Percentiles rank a stretch among this genome's conserved stretches.
Evolutionary conservation across 2,113 vertebrate genomes (phyloP).

Genomic region (Nycticebus coucang): DNA sequence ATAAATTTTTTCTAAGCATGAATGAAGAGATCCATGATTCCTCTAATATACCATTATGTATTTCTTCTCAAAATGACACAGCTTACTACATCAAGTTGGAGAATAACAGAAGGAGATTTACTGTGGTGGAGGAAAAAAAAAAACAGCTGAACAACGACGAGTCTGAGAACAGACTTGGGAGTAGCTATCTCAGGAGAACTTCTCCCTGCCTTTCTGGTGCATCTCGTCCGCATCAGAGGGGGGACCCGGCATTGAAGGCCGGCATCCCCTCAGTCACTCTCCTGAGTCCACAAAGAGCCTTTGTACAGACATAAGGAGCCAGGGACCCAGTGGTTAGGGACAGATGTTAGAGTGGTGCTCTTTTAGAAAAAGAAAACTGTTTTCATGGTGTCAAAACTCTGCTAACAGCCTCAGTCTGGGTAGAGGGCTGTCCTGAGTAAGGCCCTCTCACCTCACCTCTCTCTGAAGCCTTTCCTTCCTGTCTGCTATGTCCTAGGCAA

Average conservation of each 20-base stretch:
- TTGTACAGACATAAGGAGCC: background rate
- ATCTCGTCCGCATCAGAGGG: background rate
- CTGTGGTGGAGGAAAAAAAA: conserved; percentile 71
- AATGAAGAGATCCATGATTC: conserved; percentile 89
- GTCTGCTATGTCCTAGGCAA: background rate
- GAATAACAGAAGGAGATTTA: conserved; percentile 86
- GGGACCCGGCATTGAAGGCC: no score
- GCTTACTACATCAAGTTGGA: conserved; percentile 86
- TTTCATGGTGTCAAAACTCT: background rate
- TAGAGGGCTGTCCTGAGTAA: background rate
- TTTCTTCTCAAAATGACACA: conserved; percentile 88
- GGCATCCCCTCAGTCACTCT: no score
- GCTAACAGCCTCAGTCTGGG: background rate
- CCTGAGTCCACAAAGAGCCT: background rate
- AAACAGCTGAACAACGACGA: conserved; percentile 67
- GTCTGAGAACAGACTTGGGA: conserved; percentile 4
- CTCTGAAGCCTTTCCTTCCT: background rate
- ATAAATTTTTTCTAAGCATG: conserved; percentile 89
- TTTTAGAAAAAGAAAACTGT: background rate
- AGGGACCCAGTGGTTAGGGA: background rate
- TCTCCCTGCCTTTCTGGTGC: background rate
- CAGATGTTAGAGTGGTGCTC: background rate
- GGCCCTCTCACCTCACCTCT: background rate
- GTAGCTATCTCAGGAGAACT: background rate
- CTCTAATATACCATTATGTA: conserved; percentile 88